Conservation (phyloP, 1,140 invertebrate genomes). For the Zaprionus camerounensis region DNA sequence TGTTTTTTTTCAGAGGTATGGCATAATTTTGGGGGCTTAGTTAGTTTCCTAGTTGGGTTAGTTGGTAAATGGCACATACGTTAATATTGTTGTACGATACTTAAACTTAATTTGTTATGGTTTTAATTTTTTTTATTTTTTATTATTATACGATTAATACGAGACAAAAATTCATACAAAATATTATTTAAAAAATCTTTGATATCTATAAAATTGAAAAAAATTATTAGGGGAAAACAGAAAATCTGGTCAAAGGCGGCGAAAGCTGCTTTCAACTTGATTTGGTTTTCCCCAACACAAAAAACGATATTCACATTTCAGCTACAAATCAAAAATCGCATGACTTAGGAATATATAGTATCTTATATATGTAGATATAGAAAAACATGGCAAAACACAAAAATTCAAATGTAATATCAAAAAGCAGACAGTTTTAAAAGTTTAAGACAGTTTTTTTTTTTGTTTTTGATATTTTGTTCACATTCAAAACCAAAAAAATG, state of each 20-base stretch:
- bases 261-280: background rate
- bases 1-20: slow-evolving; percentile 43
- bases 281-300: slow-evolving; percentile 35
- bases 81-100: slow-evolving; percentile 49
- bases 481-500: slow-evolving; percentile 52
- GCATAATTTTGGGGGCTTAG: slow-evolving; percentile 50
- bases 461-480: slow-evolving; percentile 24
- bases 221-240: background rate
- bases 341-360: slow-evolving; percentile 55
- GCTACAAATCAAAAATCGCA: slow-evolving; percentile 69
- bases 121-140: slow-evolving; percentile 28
- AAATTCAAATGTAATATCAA: slow-evolving; percentile 43
- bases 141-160: slow-evolving; percentile 67
- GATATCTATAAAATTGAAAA: slow-evolving; percentile 1
- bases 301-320: slow-evolving; percentile 73
- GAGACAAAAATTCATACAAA: slow-evolving; percentile 65
- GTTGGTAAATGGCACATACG: slow-evolving; percentile 57
- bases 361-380: slow-evolving; percentile 55
- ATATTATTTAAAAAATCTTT: slow-evolving; percentile 32
- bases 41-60: slow-evolving; percentile 60
- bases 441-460: background rate
- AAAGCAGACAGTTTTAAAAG: slow-evolving; percentile 42
- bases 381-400: slow-evolving; percentile 71
- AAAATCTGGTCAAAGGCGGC: background rate
- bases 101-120: slow-evolving; percentile 37